phyloP scores from a whole-genome alignment of 2,797 vertebrate genomes.

The Garrulus glandarius region DNA sequence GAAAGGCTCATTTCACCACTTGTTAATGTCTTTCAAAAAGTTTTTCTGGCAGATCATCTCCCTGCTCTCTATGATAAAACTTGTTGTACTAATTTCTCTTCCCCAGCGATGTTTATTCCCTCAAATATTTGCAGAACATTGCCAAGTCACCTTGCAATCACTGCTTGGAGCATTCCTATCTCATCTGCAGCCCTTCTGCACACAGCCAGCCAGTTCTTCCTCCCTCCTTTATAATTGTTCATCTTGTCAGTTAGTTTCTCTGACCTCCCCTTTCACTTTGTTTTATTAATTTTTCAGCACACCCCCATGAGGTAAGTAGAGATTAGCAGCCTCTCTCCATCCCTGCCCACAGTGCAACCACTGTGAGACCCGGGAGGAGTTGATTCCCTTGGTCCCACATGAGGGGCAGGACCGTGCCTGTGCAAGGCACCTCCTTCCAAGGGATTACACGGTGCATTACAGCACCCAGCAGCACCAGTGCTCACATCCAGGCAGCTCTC shows the following conservation, averaged over 20 bases:
- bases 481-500: neutral
- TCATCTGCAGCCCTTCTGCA: slow-evolving; percentile 10
- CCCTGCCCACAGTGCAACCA: neutral
- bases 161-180: neutral
- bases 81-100: slow-evolving; percentile 10
- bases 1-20: neutral
- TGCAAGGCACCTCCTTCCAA: neutral
- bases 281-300: neutral
- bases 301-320: neutral
- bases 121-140: slow-evolving; percentile 47
- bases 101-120: neutral
- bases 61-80: neutral
- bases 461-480: neutral
- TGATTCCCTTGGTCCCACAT: accelerated
- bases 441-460: accelerated
- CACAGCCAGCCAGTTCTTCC: neutral
- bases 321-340: neutral
- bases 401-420: accelerated
- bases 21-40: neutral
- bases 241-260: neutral
- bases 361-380: accelerated
- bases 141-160: slow-evolving; percentile 14
- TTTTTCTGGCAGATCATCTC: neutral
- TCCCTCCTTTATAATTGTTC: neutral
- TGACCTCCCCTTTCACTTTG: neutral